phyloP scores from a whole-genome alignment of 2,797 vertebrate species.

The Coregonus sp. region DNA sequence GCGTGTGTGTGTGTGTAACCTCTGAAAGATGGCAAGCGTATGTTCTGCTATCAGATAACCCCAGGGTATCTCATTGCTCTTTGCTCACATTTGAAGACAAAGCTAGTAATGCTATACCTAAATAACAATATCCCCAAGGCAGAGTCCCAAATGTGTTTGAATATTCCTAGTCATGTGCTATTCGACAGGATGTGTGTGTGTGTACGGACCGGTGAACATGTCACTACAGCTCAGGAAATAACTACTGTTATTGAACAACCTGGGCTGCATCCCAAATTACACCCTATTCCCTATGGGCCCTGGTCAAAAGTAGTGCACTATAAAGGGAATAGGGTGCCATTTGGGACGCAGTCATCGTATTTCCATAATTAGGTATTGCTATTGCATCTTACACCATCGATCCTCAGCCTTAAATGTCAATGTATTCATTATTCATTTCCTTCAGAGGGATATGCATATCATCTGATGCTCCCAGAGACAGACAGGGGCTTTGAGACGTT shows the following conservation, averaged over 20 bases:
- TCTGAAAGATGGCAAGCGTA: too few relatives aligned
- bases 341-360: constrained; percentile 31
- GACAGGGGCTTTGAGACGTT: constrained; percentile 11
- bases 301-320: background rate
- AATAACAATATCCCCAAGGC: constrained; percentile 1
- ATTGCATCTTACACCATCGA: constrained; percentile 59
- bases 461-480: constrained; percentile 46
- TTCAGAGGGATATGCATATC: constrained; percentile 48
- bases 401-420: constrained; percentile 74
- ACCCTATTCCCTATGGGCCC: background rate
- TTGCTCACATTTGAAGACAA: background rate
- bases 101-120: background rate
- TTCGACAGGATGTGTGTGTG: constrained; percentile 58
- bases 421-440: constrained; percentile 72
- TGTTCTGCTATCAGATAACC: constrained; percentile 13
- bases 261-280: background rate
- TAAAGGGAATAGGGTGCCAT: background rate
- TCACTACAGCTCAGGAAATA: constrained; percentile 67
- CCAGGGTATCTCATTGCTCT: background rate
- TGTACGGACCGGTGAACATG: constrained; percentile 34
- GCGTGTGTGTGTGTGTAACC: background rate
- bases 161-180: constrained; percentile 45
- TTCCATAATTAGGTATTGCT: constrained; percentile 54
- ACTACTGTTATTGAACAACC: constrained; percentile 65
- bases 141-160: constrained; percentile 18